Evolutionary conservation across 92 coral and sea anemone genomes (phyloP).

Genomic region (Umimayanthus kanabou): DNA sequence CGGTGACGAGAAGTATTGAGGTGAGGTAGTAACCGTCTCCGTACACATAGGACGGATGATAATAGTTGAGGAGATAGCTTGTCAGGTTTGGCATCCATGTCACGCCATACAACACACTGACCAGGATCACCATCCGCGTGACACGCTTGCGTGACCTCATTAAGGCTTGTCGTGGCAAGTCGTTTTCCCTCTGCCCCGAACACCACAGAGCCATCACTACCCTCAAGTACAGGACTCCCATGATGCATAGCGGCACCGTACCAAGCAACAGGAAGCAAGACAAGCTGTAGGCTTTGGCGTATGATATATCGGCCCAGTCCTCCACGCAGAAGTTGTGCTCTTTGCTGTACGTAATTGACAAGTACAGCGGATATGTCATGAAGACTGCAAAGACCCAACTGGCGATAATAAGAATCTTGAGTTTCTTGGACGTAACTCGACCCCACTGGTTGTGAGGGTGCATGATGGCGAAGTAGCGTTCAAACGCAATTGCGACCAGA

Average conservation of each 20-base stretch:
- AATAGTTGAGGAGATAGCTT: constrained; percentile 57
- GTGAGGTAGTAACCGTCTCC: constrained; percentile 61
- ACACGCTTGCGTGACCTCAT: constrained; percentile 65
- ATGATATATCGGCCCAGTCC: constrained; percentile 33
- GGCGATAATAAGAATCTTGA: constrained; percentile 8
- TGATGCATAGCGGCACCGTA: constrained; percentile 32
- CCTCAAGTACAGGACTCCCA: constrained; percentile 21
- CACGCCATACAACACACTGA: constrained; percentile 64
- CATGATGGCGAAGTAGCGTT: constrained; percentile 35
- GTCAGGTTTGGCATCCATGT: constrained; percentile 68
- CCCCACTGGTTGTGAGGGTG: constrained; percentile 30
- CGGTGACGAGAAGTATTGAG: constrained; percentile 64
- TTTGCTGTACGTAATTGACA: constrained; percentile 30
- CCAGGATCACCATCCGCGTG: constrained; percentile 68
- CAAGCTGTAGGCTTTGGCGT: constrained; percentile 43
- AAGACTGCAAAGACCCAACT: constrained; percentile 36
- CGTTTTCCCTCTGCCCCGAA: not conserved
- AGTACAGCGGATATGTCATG: constrained; percentile 34
- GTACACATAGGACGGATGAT: constrained; percentile 54
- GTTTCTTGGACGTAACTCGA: constrained; percentile 1
- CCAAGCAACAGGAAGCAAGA: constrained; percentile 40
- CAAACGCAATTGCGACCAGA: constrained; percentile 40
- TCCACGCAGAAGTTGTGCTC: constrained; percentile 30
- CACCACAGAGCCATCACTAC: constrained; percentile 19
- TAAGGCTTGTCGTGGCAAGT: constrained; percentile 45